These are phyloP conservation scores for Alectoris magna DNA, from an alignment of 2,797 vertebrate species.

Conservation along the genomic window DNA sequence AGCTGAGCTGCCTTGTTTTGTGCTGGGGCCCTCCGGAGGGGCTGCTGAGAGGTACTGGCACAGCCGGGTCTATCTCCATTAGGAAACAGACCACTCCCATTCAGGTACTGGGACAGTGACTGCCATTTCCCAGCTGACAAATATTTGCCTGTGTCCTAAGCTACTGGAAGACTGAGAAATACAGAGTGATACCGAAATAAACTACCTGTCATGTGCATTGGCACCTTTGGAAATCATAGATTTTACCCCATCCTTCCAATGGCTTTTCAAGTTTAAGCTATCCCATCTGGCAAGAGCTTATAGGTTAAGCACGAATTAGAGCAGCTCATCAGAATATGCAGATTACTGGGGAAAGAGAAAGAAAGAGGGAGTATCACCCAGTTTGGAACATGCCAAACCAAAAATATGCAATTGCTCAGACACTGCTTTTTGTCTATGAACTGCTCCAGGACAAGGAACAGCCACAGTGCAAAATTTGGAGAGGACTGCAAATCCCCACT, in stretches of 20 bases:
- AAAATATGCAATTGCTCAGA: not conserved
- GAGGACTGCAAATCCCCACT: not conserved
- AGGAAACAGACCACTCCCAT: fast-evolving
- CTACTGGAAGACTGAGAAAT: not conserved
- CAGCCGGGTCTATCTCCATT: not conserved
- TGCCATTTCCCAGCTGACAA: not conserved
- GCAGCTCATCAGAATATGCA: not conserved
- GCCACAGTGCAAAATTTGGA: not conserved
- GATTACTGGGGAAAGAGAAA: not conserved
- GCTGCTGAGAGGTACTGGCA: not conserved
- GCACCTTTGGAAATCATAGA: not conserved
- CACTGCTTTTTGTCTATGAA: fast-evolving
- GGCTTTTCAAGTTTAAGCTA: not conserved
- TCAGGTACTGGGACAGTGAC: not conserved
- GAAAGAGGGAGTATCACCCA: not conserved
- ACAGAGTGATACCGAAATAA: not conserved
- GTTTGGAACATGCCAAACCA: not conserved
- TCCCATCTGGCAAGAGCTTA: not conserved
- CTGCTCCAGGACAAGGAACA: fast-evolving
- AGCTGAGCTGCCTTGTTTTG: not conserved
- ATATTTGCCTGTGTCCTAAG: not conserved
- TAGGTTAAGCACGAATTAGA: conserved; percentile 2
- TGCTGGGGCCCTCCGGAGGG: not conserved
- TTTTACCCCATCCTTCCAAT: not conserved
- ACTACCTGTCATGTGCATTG: not conserved